Base-by-base conservation (phyloP, 1,140 invertebrate species). In the Aphelenchoides avenae region DNA sequence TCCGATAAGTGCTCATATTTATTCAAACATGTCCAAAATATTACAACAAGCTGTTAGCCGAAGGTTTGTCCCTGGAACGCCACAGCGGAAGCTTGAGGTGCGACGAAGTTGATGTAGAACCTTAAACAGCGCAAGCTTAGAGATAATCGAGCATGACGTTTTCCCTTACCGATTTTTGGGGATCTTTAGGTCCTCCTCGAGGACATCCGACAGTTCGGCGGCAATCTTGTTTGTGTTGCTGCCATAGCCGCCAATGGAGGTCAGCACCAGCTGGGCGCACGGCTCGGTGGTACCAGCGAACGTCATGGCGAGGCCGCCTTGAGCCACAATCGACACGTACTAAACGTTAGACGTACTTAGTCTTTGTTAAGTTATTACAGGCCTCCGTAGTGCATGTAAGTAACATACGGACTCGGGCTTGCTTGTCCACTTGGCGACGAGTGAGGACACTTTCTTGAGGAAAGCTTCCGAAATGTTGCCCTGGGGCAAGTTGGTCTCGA, bases 111-210 rank as follows among this genome's bases (percentile, higher is more conserved):
- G 50, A 52, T 52, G 36, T 49, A 49, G 48, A 55, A 55, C 42
- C 52, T 52, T 41, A 15, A 55, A 58, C 26, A 7, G 47, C 49
- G 22, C 13, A 13, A 7, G n/a, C 5, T 13, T 34, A n/a, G 6
- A 13, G 13, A 5, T 50, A 11, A 18, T 47, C 5, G 31, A 7
- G 18, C 31, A 43, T 20, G 31, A 15, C 7, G 31, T 43, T n/a
- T 49, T 22, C 29, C 27, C 37, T 9, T 7, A 55, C 50, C 52
- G 3, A 18, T 27, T 9, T 22, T 18, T 37, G 7, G 41, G 6
- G 55, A 55, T 36, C 26, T 55, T 55, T 13, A 55, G 52, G 22
- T 55, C 24, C 6, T 58, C 27, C 48, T n/a, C n/a, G 30, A 55
- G 31, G n/a, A 55, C 52, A n/a, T 57, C 41, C 9, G 52, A 55